Conservation (phyloP, 2,797 vertebrate genomes). For the Ceyx erithaca region DNA sequence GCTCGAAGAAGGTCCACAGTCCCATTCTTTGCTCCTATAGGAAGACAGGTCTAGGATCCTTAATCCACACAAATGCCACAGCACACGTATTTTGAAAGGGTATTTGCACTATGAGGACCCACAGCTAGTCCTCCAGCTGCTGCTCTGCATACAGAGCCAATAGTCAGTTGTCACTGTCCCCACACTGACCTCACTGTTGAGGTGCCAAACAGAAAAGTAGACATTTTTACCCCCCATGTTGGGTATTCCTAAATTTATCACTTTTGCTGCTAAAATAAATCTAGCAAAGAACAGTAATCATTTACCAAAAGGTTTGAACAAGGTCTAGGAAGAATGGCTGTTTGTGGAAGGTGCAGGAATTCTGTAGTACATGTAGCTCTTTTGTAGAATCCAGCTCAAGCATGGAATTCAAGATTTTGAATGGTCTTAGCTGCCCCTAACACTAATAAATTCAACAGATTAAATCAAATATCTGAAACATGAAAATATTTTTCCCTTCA, state of each 20-base stretch:
- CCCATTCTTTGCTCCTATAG: background rate
- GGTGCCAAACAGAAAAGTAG: background rate
- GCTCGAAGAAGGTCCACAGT: background rate
- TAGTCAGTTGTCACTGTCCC: background rate
- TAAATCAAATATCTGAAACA: background rate
- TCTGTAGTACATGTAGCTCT: accelerated
- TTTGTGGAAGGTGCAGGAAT: background rate
- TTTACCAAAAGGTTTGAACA: background rate
- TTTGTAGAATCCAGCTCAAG: background rate
- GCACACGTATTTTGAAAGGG: background rate
- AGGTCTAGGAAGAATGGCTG: background rate
- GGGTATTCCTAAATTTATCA: background rate
- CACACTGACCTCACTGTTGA: background rate
- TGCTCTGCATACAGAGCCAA: background rate
- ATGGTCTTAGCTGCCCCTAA: background rate
- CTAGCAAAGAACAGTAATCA: background rate
- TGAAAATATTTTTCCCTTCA: background rate
- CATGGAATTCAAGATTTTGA: background rate
- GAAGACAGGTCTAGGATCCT: background rate
- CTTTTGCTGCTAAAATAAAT: background rate
- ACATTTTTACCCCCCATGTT: background rate
- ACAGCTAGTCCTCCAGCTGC: background rate
- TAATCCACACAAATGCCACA: background rate
- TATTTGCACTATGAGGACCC: background rate
- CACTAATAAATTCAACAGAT: background rate